Base-by-base conservation (phyloP, 2,797 vertebrate species). In the Sylvia borin region DNA sequence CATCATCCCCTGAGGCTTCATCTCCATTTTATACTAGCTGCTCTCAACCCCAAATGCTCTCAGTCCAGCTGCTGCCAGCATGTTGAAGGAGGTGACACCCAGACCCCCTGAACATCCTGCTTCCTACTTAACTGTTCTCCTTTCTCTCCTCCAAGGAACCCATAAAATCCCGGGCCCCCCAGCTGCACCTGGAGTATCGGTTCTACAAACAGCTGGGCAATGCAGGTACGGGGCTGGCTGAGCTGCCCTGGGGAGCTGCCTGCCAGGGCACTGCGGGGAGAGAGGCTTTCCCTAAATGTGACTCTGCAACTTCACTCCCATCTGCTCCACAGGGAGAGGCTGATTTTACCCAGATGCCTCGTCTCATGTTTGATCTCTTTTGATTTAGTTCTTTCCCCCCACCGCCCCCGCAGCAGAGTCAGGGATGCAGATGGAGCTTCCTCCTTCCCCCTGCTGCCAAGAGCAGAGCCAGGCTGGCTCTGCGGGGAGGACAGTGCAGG, bases 181-280 rank as follows among this genome's bases (percentile, higher is more conserved):
- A 99, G 97, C 98, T 99, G 92, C 99, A 99, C 97, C 98, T 99
- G 98, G 99, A 99, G 96, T 99, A 99, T 96, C 98, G 99, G 87
- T 99, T 99, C 98, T 99, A 99, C 98, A 99, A 99, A 97, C 99
- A 99, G 98, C 98, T 99, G 87, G 99, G 99, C 97, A 99, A 98
- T 95, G 98, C 99, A 98, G 99, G 99, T 99, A 98, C 72, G 97
- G 90, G 14, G 27, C 58, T 0, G 9, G 60, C 42, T 6, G 42
- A 38, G 88, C 29, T 19, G 47, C 77, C 5, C 4, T 4, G 55
- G 60, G 80, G 61, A 43, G 31, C 50, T 26, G 51, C 82, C 82
- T 84, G 61, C 70, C 26, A 18, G 61, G 43, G 38, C 57, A 31
- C 16, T 48, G 55, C 88, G 76, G 34, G 75, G 90, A 74, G 47